Percentiles rank a stretch among this genome's conserved stretches.
Evolutionary conservation across 2,113 vertebrate genomes (phyloP).

Genomic region (Danio rerio): DNA sequence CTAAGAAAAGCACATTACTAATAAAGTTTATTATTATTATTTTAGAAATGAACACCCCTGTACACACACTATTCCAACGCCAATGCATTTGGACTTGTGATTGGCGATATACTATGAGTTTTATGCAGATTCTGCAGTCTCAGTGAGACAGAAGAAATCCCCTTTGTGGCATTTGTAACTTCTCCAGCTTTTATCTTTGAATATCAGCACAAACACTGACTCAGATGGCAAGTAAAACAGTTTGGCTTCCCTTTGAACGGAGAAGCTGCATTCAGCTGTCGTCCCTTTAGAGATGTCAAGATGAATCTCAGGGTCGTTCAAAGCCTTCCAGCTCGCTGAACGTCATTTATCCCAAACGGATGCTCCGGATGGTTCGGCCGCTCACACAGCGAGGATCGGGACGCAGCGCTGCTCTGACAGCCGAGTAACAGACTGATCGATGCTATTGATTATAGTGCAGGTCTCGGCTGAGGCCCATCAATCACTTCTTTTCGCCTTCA

Average conservation of each 20-base stretch:
- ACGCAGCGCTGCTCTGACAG: neutral
- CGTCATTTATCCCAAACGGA: neutral
- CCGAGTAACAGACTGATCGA: neutral
- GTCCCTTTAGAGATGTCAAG: constrained; percentile 1
- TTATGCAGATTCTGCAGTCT: too few relatives aligned
- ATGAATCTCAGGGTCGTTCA: neutral
- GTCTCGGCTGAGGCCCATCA: constrained; percentile 22
- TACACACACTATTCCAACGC: too few relatives aligned
- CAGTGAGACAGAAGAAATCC: neutral
- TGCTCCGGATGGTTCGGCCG: neutral
- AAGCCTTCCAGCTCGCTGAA: neutral
- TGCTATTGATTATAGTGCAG: neutral
- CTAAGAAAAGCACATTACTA: too few relatives aligned
- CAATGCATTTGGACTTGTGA: too few relatives aligned
- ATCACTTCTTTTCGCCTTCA: neutral
- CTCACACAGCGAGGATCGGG: neutral
- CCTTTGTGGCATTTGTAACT: neutral
- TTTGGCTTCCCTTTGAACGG: neutral
- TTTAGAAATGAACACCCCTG: too few relatives aligned
- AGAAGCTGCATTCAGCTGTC: constrained; percentile 1
- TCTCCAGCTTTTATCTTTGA: neutral
- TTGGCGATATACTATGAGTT: too few relatives aligned
- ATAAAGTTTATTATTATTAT: too few relatives aligned
- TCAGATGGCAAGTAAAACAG: neutral
- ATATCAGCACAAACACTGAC: neutral